These are phyloP conservation scores for Bolinopsis microptera DNA, from an alignment of 37 sponge, comb jelly and placozoan genomes.

Conservation along the genomic window DNA sequence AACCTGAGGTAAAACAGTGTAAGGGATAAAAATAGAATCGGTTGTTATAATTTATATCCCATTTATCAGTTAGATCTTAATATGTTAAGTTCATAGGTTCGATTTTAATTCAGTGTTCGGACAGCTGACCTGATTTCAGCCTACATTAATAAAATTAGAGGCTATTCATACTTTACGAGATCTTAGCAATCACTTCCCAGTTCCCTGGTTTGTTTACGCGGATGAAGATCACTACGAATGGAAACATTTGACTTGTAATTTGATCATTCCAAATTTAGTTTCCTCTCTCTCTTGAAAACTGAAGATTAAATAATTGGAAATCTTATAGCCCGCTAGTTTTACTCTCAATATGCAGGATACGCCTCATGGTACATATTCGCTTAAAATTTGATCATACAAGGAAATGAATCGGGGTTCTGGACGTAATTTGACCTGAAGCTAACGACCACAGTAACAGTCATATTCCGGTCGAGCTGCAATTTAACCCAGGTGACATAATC, in stretches of 20 bases:
- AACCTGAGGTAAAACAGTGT: constrained; percentile 26
- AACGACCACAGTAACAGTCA: neutral
- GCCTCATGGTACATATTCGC: neutral
- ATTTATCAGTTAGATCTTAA: too few relatives aligned
- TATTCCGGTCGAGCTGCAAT: neutral
- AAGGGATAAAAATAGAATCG: neutral
- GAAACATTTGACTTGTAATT: neutral
- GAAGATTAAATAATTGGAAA: neutral
- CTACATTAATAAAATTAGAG: too few relatives aligned
- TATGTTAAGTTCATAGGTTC: too few relatives aligned
- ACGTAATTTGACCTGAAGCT: neutral
- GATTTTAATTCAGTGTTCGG: too few relatives aligned
- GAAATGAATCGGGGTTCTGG: neutral
- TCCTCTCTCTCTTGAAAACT: neutral
- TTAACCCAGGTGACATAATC: neutral
- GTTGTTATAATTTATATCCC: too few relatives aligned
- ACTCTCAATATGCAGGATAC: neutral
- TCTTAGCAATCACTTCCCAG: too few relatives aligned
- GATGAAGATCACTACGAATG: too few relatives aligned
- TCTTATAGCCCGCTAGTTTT: neutral
- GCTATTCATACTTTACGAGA: too few relatives aligned
- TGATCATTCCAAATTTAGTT: neutral
- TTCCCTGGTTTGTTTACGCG: too few relatives aligned
- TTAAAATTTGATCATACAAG: neutral
- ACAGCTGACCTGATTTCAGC: too few relatives aligned